Conservation (phyloP, 1,140 invertebrate genomes). For the Oreohelix idahoensis region DNA sequence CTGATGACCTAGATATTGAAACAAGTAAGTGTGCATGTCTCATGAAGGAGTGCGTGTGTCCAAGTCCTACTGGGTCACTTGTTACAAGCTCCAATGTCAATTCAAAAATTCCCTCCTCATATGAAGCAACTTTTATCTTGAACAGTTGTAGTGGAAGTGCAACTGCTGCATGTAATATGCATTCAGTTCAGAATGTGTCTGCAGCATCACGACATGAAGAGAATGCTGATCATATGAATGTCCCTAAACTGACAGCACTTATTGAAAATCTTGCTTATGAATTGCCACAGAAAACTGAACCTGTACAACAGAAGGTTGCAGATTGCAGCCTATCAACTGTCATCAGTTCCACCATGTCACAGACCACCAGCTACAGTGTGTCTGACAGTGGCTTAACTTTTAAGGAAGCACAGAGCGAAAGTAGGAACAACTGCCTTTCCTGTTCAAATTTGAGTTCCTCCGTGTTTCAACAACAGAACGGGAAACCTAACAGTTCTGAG, state of each 20-base stretch:
- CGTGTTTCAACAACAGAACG: background rate
- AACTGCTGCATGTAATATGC: too few species aligned
- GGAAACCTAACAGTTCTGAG: background rate
- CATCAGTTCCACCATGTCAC: background rate
- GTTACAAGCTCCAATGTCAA: background rate
- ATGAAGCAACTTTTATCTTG: background rate
- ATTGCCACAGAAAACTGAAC: background rate
- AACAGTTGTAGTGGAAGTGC: background rate
- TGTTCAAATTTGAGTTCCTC: background rate
- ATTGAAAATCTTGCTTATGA: background rate
- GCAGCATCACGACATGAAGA: background rate
- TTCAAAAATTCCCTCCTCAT: background rate
- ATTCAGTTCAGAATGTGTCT: too few species aligned
- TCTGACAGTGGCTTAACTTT: background rate
- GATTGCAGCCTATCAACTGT: background rate
- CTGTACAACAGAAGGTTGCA: background rate
- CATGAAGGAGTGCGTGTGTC: background rate
- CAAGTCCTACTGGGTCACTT: background rate
- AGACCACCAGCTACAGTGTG: background rate
- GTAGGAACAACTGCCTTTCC: background rate
- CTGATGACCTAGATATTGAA: background rate
- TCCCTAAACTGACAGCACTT: background rate
- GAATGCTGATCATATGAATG: background rate
- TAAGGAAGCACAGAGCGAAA: background rate
- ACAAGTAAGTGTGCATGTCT: background rate